phyloP scores from a whole-genome alignment of 1,140 invertebrate species.

The Liolophura sinensis region DNA sequence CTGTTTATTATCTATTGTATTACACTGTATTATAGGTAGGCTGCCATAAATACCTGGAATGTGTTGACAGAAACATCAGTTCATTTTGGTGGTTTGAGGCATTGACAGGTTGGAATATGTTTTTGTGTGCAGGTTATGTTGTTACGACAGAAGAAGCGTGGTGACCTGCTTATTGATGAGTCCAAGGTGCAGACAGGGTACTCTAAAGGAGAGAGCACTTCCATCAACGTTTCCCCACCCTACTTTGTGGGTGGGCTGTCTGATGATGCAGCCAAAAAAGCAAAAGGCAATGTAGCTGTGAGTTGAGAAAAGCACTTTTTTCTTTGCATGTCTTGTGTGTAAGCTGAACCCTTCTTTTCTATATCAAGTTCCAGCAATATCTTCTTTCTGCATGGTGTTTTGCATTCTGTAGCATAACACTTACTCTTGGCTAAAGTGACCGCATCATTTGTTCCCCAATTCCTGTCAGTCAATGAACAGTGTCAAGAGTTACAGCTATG shows the following conservation, averaged over 20 bases:
- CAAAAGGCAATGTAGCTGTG: conserved; percentile 33
- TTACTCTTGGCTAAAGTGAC: no score
- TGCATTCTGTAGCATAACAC: no score
- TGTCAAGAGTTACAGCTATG: no score
- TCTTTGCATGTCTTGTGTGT: background rate
- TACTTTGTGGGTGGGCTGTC: conserved; percentile 79
- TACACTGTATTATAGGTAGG: no score
- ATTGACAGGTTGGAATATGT: background rate
- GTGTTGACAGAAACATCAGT: no score
- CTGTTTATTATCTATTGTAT: no score
- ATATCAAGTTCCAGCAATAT: background rate
- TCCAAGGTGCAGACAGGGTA: conserved; percentile 63
- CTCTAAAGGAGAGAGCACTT: conserved; percentile 63
- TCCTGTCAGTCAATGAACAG: no score
- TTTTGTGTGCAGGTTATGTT: conserved; percentile 59
- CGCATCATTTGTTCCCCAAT: no score
- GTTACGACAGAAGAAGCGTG: conserved; percentile 57
- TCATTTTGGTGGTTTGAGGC: no score
- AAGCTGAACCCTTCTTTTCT: background rate
- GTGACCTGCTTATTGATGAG: conserved; percentile 73
- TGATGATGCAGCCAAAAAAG: conserved; percentile 33
- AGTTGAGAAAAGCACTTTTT: conserved; percentile 42
- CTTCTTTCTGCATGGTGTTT: no score
- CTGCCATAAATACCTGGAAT: no score
- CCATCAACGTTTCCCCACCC: conserved; percentile 71